Percentiles rank a stretch among this genome's conserved stretches.
These are phyloP conservation scores for Stenodema calcarata DNA, from an alignment of 2,888 invertebrate species.

Conservation along the genomic window DNA sequence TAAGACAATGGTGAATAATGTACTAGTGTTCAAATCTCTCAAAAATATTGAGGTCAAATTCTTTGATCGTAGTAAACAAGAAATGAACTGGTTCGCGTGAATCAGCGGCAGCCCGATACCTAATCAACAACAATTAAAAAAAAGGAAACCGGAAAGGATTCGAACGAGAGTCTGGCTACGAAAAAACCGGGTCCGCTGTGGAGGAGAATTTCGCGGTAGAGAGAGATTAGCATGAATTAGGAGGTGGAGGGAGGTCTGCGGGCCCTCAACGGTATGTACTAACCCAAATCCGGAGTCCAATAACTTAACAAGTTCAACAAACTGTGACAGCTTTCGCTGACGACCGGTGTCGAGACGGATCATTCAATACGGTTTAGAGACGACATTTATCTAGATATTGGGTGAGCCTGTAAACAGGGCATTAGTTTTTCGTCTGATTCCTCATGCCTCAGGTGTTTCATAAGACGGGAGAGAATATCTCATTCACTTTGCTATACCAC, in stretches of 20 bases:
- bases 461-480: no score
- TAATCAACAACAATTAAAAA: slow-evolving; percentile 13
- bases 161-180: not conserved
- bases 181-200: not conserved
- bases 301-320: not conserved
- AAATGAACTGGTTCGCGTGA: not conserved
- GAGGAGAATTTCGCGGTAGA: slow-evolving; percentile 23
- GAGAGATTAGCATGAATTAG: slow-evolving; percentile 25
- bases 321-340: slow-evolving; percentile 14
- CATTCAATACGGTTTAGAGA: not conserved
- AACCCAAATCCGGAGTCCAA: not conserved
- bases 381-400: not conserved
- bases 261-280: slow-evolving; percentile 24
- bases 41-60: slow-evolving; percentile 17
- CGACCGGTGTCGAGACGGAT: not conserved
- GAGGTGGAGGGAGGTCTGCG: not conserved
- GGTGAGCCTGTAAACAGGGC: not conserved
- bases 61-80: slow-evolving; percentile 10
- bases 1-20: no score
- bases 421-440: not conserved
- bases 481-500: no score
- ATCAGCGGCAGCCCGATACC: not conserved
- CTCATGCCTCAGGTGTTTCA: no score
- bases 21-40: no score
- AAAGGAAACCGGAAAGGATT: slow-evolving; percentile 14